Base-by-base conservation (phyloP, 2,797 vertebrate genomes). In the Carcharodon carcharias region DNA sequence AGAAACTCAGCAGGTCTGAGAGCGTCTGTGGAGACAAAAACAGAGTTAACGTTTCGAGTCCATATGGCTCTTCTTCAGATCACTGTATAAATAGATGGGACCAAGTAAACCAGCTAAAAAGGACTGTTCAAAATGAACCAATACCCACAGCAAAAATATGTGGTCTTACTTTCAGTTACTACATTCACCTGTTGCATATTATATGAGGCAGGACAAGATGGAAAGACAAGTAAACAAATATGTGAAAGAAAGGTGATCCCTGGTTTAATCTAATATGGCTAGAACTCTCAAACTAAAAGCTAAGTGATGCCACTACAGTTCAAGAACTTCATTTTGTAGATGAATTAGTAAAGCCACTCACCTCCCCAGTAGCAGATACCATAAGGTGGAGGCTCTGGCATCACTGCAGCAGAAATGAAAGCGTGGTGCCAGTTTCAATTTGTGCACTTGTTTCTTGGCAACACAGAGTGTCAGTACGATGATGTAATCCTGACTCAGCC, bases 361-460 rank as follows among this genome's bases (percentile, higher is more conserved):
- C 69, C 45, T 31, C 45, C 69, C 50, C 89, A 61, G 89, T 16
- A 63, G 6, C 6, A 31, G 14, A 1, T 35, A 95, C 35, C 31
- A 58, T 35, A 95, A 0, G 11, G 45, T 95, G 23, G 31, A n/a
- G 50, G 1, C 94, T 56, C 94, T 77, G 89, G 31, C 35, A 61
- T n/a, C 89, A 63, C 3, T n/a, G 18, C 69, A 8, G 23, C 18
- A n/a, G 35, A 95, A 77, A 77, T 77, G 40, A 18, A 77, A 58
- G 31, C 94, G 16, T 54, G 50, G 58, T 95, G 50, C 94, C 94
- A 95, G 28, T 11, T 73, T 21, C 94, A 71, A 95, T 56, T 95
- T 95, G 69, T 95, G 69, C 94, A 95, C 50, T 95, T 73, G 94
- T 56, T 71, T 77, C 94, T 71, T 73, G 94, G 94, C 94, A 95